Evolutionary conservation across 2,888 invertebrate genomes (phyloP).

Genomic region (Cheilosia grossa): DNA sequence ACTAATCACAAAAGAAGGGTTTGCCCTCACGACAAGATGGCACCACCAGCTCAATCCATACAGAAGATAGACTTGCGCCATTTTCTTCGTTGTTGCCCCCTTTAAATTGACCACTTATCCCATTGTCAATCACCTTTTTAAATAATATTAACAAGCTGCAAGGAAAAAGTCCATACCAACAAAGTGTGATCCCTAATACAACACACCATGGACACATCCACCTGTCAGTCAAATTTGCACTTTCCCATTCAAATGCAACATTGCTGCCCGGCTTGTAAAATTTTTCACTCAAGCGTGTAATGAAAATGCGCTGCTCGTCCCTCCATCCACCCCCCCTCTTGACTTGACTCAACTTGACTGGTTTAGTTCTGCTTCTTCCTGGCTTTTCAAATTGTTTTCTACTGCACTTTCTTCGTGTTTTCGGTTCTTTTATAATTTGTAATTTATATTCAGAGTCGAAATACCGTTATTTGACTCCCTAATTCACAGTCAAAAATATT

Average conservation of each 20-base stretch:
- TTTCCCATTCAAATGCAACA: conserved; percentile 17
- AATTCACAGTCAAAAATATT: conserved; percentile 9
- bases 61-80: too few relatives aligned
- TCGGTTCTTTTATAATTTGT: conserved; percentile 15
- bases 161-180: not conserved
- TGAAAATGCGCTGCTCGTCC: conserved; percentile 1
- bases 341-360: not conserved
- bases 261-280: conserved; percentile 27
- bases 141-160: too few relatives aligned
- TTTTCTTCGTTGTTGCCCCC: too few relatives aligned
- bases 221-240: conserved; percentile 25
- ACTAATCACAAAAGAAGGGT: too few relatives aligned
- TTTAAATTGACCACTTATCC: too few relatives aligned
- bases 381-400: conserved; percentile 6
- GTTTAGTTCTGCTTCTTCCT: not conserved
- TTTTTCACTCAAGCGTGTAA: conserved; percentile 44
- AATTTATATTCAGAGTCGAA: conserved; percentile 49
- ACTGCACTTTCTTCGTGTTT: not conserved
- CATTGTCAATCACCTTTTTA: too few relatives aligned
- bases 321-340: too few relatives aligned
- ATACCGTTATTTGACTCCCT: conserved; percentile 56
- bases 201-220: not conserved
- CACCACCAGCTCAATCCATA: too few relatives aligned
- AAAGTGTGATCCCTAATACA: not conserved
- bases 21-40: too few relatives aligned